Conservation (phyloP, 2,113 vertebrate species). For the Sinocyclocheilus grahami region DNA sequence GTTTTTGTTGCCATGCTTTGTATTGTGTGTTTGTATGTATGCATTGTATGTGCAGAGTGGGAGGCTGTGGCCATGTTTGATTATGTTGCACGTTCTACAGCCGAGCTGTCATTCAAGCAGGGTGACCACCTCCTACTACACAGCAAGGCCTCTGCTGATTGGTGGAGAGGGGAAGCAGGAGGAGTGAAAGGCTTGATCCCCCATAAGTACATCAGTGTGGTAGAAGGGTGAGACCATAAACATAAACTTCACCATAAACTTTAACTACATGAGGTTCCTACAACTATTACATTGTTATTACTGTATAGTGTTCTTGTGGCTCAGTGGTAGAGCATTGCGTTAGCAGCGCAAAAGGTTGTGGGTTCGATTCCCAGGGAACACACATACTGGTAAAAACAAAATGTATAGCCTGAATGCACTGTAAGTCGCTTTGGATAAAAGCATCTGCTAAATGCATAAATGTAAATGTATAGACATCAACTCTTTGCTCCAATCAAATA, state of each 20-base stretch:
- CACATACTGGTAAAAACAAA: no score
- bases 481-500: no score
- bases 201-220: constrained; percentile 85
- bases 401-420: no score
- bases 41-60: constrained; percentile 67
- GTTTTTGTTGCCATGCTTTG: no score
- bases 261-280: neutral
- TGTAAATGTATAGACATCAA: no score
- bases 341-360: no score
- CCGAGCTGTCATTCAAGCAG: constrained; percentile 84
- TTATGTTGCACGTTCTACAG: constrained; percentile 79
- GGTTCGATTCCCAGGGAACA: no score
- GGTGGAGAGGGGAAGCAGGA: constrained; percentile 85
- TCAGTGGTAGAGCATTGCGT: no score
- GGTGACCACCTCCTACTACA: constrained; percentile 81
- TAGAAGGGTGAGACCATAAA: constrained; percentile 76
- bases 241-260: no score
- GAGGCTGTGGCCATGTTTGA: constrained; percentile 85
- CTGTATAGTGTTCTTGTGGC: no score
- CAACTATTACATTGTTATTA: neutral
- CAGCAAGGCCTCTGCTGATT: constrained; percentile 81
- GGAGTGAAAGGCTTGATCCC: constrained; percentile 83
- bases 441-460: no score
- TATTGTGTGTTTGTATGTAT: neutral
- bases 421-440: no score